Conservation (phyloP, 2,113 vertebrate genomes). For the Notiomystis cincta region DNA sequence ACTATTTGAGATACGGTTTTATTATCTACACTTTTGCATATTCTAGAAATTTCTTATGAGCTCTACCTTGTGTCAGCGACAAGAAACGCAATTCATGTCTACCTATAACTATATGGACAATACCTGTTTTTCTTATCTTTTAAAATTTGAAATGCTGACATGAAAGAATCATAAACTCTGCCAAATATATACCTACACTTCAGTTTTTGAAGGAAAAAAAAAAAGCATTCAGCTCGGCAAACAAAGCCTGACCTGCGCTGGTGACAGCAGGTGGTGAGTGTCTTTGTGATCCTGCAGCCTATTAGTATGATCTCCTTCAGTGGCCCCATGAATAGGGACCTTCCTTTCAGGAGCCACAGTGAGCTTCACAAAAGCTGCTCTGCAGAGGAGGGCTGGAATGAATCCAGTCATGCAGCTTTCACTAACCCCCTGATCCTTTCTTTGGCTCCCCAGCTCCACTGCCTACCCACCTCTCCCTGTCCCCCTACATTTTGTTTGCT, state of each 20-base stretch:
- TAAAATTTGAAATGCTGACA: neutral
- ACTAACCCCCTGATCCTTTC: constrained; percentile 16
- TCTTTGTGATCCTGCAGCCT: constrained; percentile 48
- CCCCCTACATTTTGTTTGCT: neutral
- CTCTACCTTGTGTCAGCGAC: neutral
- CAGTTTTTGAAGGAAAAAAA: neutral
- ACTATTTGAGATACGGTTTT: neutral
- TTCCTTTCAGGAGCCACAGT: constrained; percentile 29
- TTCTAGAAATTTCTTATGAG: neutral
- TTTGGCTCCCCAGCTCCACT: neutral
- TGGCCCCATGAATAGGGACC: constrained; percentile 20
- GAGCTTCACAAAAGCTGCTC: constrained; percentile 38
- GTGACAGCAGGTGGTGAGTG: constrained; percentile 17
- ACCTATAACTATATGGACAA: neutral
- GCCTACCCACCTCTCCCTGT: neutral
- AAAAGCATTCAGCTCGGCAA: constrained; percentile 10
- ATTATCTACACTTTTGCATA: neutral
- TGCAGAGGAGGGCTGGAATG: constrained; percentile 38
- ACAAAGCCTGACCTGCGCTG: constrained; percentile 35
- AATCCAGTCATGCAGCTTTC: constrained; percentile 44
- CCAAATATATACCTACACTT: neutral
- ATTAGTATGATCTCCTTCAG: constrained; percentile 55
- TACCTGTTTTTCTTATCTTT: neutral
- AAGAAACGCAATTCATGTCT: neutral
- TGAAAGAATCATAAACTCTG: neutral